phyloP scores from a whole-genome alignment of 2,888 invertebrate species.

The Branchipolynoe longqiensis region DNA sequence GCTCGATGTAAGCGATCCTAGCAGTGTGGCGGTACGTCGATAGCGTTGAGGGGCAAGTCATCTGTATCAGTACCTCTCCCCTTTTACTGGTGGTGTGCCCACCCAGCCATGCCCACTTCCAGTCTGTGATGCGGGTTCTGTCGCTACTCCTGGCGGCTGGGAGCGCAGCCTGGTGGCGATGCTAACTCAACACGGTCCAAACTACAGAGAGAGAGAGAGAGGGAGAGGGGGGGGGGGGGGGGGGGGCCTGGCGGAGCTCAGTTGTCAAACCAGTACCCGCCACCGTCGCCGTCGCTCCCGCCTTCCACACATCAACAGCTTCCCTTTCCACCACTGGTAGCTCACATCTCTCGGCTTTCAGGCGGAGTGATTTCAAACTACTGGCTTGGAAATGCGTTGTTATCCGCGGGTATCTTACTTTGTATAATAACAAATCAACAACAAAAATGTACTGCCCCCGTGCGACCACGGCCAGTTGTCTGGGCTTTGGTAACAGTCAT shows the following conservation, averaged over 20 bases:
- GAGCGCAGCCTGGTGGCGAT: neutral
- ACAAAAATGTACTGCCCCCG: too few relatives aligned
- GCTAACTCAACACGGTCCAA: neutral
- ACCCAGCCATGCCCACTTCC: slow-evolving; percentile 19
- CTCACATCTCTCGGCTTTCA: too few relatives aligned
- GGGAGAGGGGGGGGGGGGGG: too few relatives aligned
- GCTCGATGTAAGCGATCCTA: slow-evolving; percentile 5
- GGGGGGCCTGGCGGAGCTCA: neutral
- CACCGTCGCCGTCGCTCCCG: neutral
- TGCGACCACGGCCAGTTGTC: too few relatives aligned
- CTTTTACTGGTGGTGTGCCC: slow-evolving; percentile 17
- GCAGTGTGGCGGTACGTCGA: neutral
- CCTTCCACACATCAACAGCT: slow-evolving; percentile 26
- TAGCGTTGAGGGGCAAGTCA: neutral
- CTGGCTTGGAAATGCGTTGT: too few relatives aligned
- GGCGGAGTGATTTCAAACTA: too few relatives aligned
- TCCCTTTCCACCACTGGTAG: neutral
- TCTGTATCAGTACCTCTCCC: slow-evolving; percentile 28
- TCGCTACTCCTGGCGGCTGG: neutral
- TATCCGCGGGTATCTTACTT: too few relatives aligned
- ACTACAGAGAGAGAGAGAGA: too few relatives aligned
- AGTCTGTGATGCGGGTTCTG: neutral
- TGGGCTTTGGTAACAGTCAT: too few relatives aligned
- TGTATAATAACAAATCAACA: too few relatives aligned
- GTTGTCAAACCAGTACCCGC: slow-evolving; percentile 33